Conservation (phyloP, 2,888 invertebrate species). For the Philereme transversata region DNA sequence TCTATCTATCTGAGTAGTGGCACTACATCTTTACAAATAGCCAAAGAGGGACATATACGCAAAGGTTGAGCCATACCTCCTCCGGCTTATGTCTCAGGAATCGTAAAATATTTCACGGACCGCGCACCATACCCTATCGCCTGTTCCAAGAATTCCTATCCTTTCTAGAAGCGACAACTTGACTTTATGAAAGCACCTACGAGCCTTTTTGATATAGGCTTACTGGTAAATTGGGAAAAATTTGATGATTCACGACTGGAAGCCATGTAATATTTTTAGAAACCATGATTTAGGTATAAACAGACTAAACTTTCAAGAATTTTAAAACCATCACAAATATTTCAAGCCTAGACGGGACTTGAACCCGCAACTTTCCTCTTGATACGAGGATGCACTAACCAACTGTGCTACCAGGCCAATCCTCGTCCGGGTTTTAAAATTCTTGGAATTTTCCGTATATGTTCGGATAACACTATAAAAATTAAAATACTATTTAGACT, state of each 20-base stretch:
- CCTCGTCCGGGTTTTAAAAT: too few species aligned
- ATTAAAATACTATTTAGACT: too few species aligned
- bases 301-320: too few species aligned
- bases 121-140: constrained; percentile 54
- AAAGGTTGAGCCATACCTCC: constrained; percentile 61
- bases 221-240: neutral
- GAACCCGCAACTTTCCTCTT: too few species aligned
- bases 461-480: too few species aligned
- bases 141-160: constrained; percentile 40
- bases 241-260: neutral
- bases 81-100: constrained; percentile 71
- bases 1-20: constrained; percentile 38
- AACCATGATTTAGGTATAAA: too few species aligned
- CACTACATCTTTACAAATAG: constrained; percentile 67
- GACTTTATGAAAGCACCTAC: neutral
- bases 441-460: too few species aligned
- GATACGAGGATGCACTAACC: too few species aligned
- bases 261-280: too few species aligned
- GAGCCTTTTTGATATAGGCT: neutral
- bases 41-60: constrained; percentile 68
- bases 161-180: constrained; percentile 49
- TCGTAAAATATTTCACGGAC: constrained; percentile 80
- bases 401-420: too few species aligned
- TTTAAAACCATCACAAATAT: too few species aligned
- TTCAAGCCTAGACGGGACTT: too few species aligned